Conservation (phyloP, 2,797 vertebrate genomes). For the Alouatta caraya region DNA sequence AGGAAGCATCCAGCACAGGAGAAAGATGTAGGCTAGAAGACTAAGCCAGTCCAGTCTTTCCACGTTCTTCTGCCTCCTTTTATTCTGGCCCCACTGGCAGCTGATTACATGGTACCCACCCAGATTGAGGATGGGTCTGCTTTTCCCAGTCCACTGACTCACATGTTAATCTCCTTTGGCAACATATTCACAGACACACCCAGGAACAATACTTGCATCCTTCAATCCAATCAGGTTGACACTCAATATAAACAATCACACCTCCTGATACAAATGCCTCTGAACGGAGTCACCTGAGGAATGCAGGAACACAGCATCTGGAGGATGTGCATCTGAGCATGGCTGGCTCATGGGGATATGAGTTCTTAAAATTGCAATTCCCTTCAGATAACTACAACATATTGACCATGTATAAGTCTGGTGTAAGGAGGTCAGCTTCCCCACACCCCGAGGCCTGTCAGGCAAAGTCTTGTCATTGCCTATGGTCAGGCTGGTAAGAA, state of each 20-base stretch:
- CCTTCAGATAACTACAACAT: not conserved
- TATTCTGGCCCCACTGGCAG: too few species aligned
- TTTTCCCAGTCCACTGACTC: too few species aligned
- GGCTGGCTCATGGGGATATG: rapidly evolving
- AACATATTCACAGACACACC: too few species aligned
- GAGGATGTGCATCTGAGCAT: not conserved
- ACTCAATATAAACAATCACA: not conserved
- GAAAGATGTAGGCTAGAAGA: not conserved
- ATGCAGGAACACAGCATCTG: not conserved
- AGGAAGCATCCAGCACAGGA: not conserved
- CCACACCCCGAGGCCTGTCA: not conserved
- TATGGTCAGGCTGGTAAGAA: not conserved
- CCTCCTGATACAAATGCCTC: not conserved
- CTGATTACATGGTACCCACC: too few species aligned
- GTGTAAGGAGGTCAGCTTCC: not conserved
- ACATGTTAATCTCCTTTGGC: too few species aligned
- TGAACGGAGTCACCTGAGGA: not conserved
- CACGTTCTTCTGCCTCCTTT: too few species aligned
- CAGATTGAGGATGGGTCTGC: too few species aligned
- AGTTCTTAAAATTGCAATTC: not conserved
- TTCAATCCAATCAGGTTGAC: too few species aligned
- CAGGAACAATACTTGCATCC: too few species aligned
- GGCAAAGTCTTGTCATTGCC: not conserved
- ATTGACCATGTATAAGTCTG: not conserved
- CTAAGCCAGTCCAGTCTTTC: too few species aligned